Base-by-base conservation (phyloP, 2,888 invertebrate genomes). In the Drosophila nr. perissopoda region DNA sequence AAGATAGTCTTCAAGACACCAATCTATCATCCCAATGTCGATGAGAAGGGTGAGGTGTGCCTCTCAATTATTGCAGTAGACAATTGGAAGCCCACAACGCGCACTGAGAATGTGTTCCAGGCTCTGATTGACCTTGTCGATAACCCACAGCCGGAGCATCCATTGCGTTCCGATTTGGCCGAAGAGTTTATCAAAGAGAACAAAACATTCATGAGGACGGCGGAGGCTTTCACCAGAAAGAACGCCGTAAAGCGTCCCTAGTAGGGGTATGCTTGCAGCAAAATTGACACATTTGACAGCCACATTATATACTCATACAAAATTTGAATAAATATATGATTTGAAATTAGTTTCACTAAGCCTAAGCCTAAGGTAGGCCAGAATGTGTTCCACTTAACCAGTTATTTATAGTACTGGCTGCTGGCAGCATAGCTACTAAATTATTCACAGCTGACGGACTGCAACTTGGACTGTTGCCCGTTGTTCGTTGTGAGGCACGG, bases 11-110 rank as follows among this genome's bases (percentile, higher is more conserved):
- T 99, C 94, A 98, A 98, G 94, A 99, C 99, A 74, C 99, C 99
- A 95, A 99, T 99, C 91, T 99, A 99, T 93, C 99, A 99, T 94
- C 99, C 99, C 58, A 99, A 99, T 92, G 97, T 99, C 91, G 99
- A 99, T 94, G 99, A 99, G 93, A 99, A 99, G 92, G 99, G 99
- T 1, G 98, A 99, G 93, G 97, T 99, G 21, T 99, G 99, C 93
- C 94, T 99, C 92, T 98, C 99, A 8, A 99, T 99, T 82, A 98
- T 99, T 90, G 97, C 97, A 92, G 97, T 99, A 49, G 99, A 99
- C 93, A 98, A 99, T 94, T 99, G 99, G 99, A 99, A 99, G 94
- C 99, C 99, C 62, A 99, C 99, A 64, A 99, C 99, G 25, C 98
- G 98, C 95, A 99, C 99, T 86, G 99, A 99, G 94, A 99, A 99